phyloP scores from a whole-genome alignment of 2,888 invertebrate species.

The Nemotelus pantherinus region DNA sequence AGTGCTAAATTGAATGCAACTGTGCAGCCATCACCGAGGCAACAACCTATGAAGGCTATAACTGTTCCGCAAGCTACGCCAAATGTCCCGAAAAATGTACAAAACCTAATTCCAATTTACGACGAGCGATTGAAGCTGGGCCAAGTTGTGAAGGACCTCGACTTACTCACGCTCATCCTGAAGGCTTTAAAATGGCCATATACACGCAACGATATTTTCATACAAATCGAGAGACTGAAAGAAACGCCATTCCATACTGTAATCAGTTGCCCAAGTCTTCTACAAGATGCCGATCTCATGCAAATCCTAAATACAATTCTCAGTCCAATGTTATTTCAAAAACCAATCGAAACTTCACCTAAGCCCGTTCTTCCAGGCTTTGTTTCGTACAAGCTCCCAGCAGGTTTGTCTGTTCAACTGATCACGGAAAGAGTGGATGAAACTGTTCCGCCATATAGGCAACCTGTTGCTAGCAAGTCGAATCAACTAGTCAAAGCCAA shows the following conservation, averaged over 20 bases:
- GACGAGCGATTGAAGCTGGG: constrained; percentile 58
- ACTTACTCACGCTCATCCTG: constrained; percentile 62
- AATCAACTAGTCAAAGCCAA: not conserved
- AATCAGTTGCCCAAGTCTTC: constrained; percentile 61
- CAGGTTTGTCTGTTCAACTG: constrained; percentile 63
- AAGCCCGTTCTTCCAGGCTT: constrained; percentile 54
- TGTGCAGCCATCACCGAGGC: not conserved
- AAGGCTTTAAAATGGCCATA: constrained; percentile 64
- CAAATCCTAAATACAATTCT: constrained; percentile 62
- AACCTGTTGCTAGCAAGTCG: not conserved
- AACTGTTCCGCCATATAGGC: too few species aligned
- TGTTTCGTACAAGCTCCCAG: constrained; percentile 62
- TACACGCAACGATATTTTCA: constrained; percentile 57
- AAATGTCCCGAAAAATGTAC: not conserved
- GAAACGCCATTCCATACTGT: constrained; percentile 61
- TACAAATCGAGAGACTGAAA: constrained; percentile 60
- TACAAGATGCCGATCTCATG: constrained; percentile 63
- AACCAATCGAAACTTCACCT: not conserved
- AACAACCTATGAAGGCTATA: not conserved
- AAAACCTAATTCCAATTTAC: constrained; percentile 48
- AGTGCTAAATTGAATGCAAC: not conserved
- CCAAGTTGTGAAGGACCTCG: constrained; percentile 62
- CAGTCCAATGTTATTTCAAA: constrained; percentile 48
- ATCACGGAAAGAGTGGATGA: constrained; percentile 59
- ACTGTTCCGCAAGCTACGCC: not conserved